Conservation (phyloP, 2,888 invertebrate species). For the Morpho helenor region DNA sequence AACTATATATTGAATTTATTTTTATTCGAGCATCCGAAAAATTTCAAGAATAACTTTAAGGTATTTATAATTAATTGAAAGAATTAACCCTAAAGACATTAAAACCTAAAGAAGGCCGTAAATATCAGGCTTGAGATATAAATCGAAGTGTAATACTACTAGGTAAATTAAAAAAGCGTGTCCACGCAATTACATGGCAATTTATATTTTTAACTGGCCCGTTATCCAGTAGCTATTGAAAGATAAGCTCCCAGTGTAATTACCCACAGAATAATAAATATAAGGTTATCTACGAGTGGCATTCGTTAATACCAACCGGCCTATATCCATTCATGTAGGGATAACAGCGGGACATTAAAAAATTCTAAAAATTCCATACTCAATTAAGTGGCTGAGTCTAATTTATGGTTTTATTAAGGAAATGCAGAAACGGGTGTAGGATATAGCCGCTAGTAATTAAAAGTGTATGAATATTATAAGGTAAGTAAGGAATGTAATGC, state of each 20-base stretch:
- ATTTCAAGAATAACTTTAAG: too few relatives aligned
- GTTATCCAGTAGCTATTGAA: slow-evolving; percentile 30
- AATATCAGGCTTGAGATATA: neutral
- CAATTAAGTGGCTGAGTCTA: slow-evolving; percentile 52
- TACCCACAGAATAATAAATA: slow-evolving; percentile 43
- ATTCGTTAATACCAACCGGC: slow-evolving; percentile 45
- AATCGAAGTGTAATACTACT: neutral
- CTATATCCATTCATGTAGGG: slow-evolving; percentile 38
- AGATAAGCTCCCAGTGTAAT: slow-evolving; percentile 50
- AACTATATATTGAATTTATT: too few relatives aligned
- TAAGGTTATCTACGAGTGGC: slow-evolving; percentile 55
- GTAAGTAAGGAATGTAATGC: too few relatives aligned
- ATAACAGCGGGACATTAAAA: slow-evolving; percentile 44
- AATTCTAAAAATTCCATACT: slow-evolving; percentile 39
- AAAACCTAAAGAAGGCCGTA: neutral
- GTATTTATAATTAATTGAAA: too few relatives aligned
- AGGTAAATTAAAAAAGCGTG: neutral
- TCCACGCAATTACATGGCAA: slow-evolving; percentile 1
- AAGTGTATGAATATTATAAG: too few relatives aligned
- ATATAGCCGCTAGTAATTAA: too few relatives aligned
- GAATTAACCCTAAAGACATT: neutral
- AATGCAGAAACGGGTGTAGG: too few relatives aligned
- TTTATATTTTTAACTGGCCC: slow-evolving; percentile 24
- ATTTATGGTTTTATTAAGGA: slow-evolving; percentile 30
- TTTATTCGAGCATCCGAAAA: too few relatives aligned